phyloP scores from a whole-genome alignment of 2,113 vertebrate genomes.

The Phyllopteryx taeniolatus region DNA sequence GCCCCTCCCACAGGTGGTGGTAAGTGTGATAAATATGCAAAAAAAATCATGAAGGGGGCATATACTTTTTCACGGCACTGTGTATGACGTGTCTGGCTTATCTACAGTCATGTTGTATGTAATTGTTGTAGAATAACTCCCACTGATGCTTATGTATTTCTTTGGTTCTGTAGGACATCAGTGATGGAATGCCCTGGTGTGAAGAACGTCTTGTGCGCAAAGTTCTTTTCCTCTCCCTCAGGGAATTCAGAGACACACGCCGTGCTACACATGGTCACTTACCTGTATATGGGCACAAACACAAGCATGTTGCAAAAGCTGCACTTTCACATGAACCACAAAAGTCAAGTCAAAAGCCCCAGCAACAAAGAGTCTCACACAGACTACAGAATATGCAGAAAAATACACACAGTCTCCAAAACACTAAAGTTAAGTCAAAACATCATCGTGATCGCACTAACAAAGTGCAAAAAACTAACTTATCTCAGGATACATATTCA shows the following conservation, averaged over 20 bases:
- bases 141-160: neutral
- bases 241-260: conserved; percentile 55
- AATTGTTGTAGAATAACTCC: neutral
- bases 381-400: neutral
- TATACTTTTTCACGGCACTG: too few species aligned
- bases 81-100: too few species aligned
- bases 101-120: neutral
- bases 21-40: too few species aligned
- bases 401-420: conserved; percentile 10
- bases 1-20: too few species aligned
- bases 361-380: conserved; percentile 4
- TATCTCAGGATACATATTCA: conserved; percentile 19
- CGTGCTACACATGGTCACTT: conserved; percentile 29
- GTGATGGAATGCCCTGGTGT: conserved; percentile 59
- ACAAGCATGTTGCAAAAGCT: neutral
- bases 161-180: conserved; percentile 46
- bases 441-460: conserved; percentile 13
- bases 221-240: conserved; percentile 62
- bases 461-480: conserved; percentile 20
- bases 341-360: conserved; percentile 6
- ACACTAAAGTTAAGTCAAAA: conserved; percentile 15
- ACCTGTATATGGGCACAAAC: conserved; percentile 11
- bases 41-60: too few species aligned
- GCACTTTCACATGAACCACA: neutral
- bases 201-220: conserved; percentile 62